Evolutionary conservation across 2,888 invertebrate species (phyloP).

Genomic region (Nomada hirtipes): DNA sequence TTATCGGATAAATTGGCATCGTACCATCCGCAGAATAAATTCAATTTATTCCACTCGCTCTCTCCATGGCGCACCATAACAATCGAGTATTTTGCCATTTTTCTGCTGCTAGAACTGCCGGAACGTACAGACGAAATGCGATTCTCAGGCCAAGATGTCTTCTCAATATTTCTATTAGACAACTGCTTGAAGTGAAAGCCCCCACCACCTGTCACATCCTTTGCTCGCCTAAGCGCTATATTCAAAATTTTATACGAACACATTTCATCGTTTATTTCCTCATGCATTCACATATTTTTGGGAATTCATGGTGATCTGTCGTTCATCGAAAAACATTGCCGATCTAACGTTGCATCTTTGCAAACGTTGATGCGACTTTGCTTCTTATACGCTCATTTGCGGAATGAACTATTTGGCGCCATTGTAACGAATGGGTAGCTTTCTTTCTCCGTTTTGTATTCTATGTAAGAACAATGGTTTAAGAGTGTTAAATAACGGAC

Average conservation of each 20-base stretch:
- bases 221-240: background rate
- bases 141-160: background rate
- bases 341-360: background rate
- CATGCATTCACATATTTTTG: background rate
- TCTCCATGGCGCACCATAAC: constrained; percentile 89
- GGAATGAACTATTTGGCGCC: constrained; percentile 22
- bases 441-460: background rate
- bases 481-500: constrained; percentile 6
- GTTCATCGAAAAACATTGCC: no score
- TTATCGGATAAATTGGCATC: constrained; percentile 87
- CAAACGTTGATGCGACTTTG: background rate
- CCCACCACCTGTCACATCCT: constrained; percentile 36
- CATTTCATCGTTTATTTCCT: background rate
- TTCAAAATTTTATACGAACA: constrained; percentile 33
- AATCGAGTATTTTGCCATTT: constrained; percentile 85
- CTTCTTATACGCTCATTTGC: background rate
- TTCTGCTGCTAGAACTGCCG: constrained; percentile 15
- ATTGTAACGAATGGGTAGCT: background rate
- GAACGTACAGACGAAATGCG: constrained; percentile 14
- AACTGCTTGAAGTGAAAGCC: constrained; percentile 32
- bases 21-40: constrained; percentile 88
- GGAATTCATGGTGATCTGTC: background rate
- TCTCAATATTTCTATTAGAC: constrained; percentile 33
- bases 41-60: constrained; percentile 88
- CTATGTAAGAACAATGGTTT: background rate